These are phyloP conservation scores for Tetragonisca angustula DNA, from an alignment of 2,888 invertebrate genomes.

Conservation along the genomic window DNA sequence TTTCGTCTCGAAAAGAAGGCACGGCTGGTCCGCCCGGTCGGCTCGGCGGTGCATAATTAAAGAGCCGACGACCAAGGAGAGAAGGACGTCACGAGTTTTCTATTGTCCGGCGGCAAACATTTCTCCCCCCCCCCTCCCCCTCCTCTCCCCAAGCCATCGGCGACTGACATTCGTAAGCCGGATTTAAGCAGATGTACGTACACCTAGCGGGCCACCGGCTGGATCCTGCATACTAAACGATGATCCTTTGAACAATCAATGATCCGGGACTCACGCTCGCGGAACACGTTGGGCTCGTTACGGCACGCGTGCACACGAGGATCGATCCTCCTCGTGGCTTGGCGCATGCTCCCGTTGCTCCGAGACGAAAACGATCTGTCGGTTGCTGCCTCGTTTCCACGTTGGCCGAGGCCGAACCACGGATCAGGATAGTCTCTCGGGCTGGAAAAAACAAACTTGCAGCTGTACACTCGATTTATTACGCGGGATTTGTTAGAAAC, in stretches of 20 bases:
- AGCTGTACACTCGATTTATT: too few relatives aligned
- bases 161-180: constrained; percentile 59
- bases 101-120: constrained; percentile 46
- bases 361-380: constrained; percentile 37
- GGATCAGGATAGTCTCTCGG: background rate
- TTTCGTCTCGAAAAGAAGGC: constrained; percentile 4
- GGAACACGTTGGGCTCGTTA: constrained; percentile 57
- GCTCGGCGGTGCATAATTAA: constrained; percentile 34
- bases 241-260: constrained; percentile 71
- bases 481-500: too few relatives aligned
- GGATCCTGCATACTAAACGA: constrained; percentile 63
- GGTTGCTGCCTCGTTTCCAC: constrained; percentile 3
- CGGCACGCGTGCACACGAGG: constrained; percentile 54
- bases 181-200: constrained; percentile 67
- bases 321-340: constrained; percentile 47
- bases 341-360: constrained; percentile 41
- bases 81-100: constrained; percentile 42
- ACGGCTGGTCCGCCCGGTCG: too few relatives aligned
- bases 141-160: background rate
- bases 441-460: constrained; percentile 41
- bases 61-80: background rate
- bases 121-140: background rate
- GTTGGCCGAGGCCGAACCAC: background rate
- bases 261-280: constrained; percentile 55
- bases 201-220: constrained; percentile 32